phyloP scores from a whole-genome alignment of 2,888 invertebrate genomes.

The Eurois occulta region DNA sequence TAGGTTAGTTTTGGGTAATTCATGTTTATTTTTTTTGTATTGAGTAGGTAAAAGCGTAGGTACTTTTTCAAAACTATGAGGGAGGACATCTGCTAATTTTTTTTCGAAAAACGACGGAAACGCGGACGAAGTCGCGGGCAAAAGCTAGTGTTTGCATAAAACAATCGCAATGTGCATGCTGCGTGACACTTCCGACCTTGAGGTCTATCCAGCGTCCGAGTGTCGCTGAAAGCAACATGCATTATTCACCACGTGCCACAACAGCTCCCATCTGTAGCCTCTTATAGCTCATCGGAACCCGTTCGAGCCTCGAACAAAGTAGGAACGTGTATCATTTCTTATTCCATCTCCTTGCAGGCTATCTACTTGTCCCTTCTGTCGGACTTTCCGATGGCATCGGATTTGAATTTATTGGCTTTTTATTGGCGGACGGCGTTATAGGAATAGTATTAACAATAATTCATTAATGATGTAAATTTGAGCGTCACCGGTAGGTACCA shows the following conservation, averaged over 20 bases:
- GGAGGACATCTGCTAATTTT: too few species aligned
- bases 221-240: slow-evolving; percentile 62
- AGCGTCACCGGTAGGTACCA: not conserved
- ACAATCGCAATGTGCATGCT: not conserved
- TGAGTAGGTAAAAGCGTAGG: too few species aligned
- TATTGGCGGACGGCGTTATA: not conserved
- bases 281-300: slow-evolving; percentile 19
- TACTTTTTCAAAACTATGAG: too few species aligned
- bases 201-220: slow-evolving; percentile 54
- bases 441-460: too few species aligned
- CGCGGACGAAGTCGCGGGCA: too few species aligned
- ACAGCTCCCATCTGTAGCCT: slow-evolving; percentile 40
- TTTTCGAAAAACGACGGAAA: too few species aligned
- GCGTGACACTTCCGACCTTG: slow-evolving; percentile 2
- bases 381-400: slow-evolving; percentile 16
- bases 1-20: too few species aligned
- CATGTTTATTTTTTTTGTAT: too few species aligned
- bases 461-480: not conserved
- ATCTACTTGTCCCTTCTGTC: slow-evolving; percentile 42
- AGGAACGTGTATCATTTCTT: slow-evolving; percentile 52
- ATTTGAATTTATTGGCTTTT: slow-evolving; percentile 19
- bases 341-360: slow-evolving; percentile 51
- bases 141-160: too few species aligned
- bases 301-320: slow-evolving; percentile 53
- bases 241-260: slow-evolving; percentile 69